These are phyloP conservation scores for Aricia agestis DNA, from an alignment of 1,140 invertebrate species.

Conservation along the genomic window DNA sequence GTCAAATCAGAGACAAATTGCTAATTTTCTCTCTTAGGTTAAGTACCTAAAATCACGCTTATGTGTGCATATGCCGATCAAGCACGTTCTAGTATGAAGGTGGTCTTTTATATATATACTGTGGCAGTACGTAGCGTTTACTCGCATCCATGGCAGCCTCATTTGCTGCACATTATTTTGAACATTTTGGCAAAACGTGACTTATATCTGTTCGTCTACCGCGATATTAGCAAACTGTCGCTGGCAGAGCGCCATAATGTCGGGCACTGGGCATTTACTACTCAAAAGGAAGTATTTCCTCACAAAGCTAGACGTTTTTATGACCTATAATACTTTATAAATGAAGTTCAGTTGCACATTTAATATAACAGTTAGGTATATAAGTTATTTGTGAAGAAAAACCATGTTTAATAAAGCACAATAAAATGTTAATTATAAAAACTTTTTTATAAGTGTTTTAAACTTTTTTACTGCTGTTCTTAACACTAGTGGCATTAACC, in stretches of 20 bases:
- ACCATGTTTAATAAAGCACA: no score
- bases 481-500: no score
- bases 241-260: conserved; percentile 54
- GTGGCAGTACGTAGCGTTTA: conserved; percentile 13
- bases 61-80: no score
- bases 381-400: no score
- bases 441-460: no score
- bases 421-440: no score
- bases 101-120: no score
- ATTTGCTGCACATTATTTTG: conserved; percentile 40
- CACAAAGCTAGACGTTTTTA: conserved; percentile 50
- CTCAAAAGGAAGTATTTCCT: conserved; percentile 49
- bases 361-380: neutral
- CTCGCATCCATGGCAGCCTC: conserved; percentile 21
- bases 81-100: no score
- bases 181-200: conserved; percentile 50
- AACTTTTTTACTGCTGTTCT: no score
- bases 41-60: no score
- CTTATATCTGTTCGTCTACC: conserved; percentile 42
- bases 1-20: no score
- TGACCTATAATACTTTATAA: conserved; percentile 33
- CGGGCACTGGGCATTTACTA: conserved; percentile 42
- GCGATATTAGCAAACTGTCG: conserved; percentile 43
- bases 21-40: no score
- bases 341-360: conserved; percentile 8